phyloP scores from a whole-genome alignment of 2,888 invertebrate species.

The Cephus nigrinus region DNA sequence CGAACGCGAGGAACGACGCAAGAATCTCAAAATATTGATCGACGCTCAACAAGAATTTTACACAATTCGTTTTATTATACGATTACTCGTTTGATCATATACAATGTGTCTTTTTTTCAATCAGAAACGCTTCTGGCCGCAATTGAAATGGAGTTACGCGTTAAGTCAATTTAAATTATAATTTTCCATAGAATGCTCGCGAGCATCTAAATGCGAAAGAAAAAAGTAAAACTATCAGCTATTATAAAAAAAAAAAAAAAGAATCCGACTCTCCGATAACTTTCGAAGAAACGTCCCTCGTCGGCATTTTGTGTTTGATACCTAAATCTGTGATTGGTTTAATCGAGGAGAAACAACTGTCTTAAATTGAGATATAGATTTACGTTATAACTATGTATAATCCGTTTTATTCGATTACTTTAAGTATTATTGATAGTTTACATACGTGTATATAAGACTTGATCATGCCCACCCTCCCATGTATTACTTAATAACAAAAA shows the following conservation, averaged over 20 bases:
- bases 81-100: neutral
- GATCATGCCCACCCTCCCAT: neutral
- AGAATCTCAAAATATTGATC: no score
- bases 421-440: neutral
- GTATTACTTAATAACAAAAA: neutral
- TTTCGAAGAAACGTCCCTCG: neutral
- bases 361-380: neutral
- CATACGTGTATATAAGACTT: constrained; percentile 1
- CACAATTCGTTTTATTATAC: neutral
- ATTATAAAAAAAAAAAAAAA: no score
- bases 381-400: neutral
- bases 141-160: neutral
- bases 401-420: constrained; percentile 1
- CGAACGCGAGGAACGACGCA: neutral
- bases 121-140: neutral
- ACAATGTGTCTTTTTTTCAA: neutral
- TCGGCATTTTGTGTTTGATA: neutral
- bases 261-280: neutral
- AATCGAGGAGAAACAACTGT: neutral
- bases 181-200: neutral
- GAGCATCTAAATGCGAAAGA: no score
- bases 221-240: no score
- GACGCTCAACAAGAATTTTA: neutral
- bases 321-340: neutral
- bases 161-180: neutral